Percentiles rank a stretch among this genome's conserved stretches.
Conservation (phyloP, 2,113 vertebrate genomes). For the Salvelinus fontinalis region DNA sequence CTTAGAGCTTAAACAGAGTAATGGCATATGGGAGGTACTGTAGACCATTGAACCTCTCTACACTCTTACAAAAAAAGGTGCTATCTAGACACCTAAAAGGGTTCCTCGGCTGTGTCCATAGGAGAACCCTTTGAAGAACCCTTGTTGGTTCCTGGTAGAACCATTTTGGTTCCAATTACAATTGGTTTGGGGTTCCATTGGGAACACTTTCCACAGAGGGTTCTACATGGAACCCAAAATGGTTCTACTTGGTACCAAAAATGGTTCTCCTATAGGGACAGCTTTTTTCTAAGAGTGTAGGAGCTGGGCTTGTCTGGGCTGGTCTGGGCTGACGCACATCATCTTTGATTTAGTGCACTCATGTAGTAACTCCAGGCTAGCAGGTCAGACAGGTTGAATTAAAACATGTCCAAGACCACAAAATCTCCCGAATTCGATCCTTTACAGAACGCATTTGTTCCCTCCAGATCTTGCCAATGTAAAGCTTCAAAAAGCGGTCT, state of each 20-base stretch:
- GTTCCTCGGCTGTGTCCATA: no score
- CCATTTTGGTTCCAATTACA: no score
- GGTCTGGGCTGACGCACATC: neutral
- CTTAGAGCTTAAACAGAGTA: neutral
- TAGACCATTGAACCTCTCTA: neutral
- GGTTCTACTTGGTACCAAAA: no score
- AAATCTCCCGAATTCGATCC: slow-evolving; percentile 1
- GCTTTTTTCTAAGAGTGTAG: neutral
- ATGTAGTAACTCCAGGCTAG: neutral
- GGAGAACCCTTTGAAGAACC: neutral
- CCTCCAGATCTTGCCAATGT: slow-evolving; percentile 14
- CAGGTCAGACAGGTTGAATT: neutral
- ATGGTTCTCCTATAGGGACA: no score
- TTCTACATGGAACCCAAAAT: no score
- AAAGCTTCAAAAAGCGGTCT: slow-evolving; percentile 1
- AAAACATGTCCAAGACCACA: slow-evolving; percentile 2
- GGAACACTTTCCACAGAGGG: no score
- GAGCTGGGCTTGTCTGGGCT: no score
- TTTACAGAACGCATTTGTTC: neutral
- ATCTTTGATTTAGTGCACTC: neutral
- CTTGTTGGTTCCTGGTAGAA: no score
- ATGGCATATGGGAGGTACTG: neutral
- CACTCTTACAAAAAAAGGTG: no score
- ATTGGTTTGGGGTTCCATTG: no score
- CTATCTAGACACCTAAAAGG: no score